Base-by-base conservation (phyloP, 2,113 vertebrate genomes). In the Neodon shergylaensis region DNA sequence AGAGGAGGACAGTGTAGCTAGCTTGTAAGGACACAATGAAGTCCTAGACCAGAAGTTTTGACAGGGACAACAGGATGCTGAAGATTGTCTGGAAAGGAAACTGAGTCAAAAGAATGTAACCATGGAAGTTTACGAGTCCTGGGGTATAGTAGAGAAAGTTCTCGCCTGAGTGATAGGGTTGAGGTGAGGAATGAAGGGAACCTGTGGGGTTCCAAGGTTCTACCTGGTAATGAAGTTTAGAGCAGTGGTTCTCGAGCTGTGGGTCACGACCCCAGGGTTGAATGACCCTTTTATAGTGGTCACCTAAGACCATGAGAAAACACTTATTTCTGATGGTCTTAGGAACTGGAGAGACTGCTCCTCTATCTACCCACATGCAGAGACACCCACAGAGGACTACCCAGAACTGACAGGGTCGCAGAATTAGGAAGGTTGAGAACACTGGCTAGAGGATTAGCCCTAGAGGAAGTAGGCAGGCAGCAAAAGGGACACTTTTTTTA, bases 1-100 rank as follows among this genome's bases (percentile, higher is more conserved):
- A 77, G 91, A 77, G 44, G 14, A 6, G 77, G 22, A 87, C 54
- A 21, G 21, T 77, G 28, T 47, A 21, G 68, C 36, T 81, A 31
- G 14, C 79, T 70, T 88, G 26, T 86, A 70, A 89, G 21, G 72
- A 89, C 54, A 87, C 78, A 93, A 63, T 63, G 63, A 85, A 91
- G 70, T 42, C 63, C 21, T 66, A 7, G 47, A 92, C 49, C 72
- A 2, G 5, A 87, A 44, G 39, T 39, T 91, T 87, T 36, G 42
- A 47, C 93, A 68, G 0, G 3, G 3, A 87, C 21, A n/a, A 83
- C 70, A 65, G 52, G 44, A 90, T 87, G 79, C 87, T 93, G 44
- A 63, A 22, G 5, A 68, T 91, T 94, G 82, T 84, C 61, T 87
- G 39, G 52, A 68, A 78, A 70, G 88, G 39, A 8, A 90, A 65